Evolutionary conservation across 2,113 vertebrate genomes (phyloP), one percentile per base, ranked within the genome.

Genomic region (Myodes glareolus): DNA sequence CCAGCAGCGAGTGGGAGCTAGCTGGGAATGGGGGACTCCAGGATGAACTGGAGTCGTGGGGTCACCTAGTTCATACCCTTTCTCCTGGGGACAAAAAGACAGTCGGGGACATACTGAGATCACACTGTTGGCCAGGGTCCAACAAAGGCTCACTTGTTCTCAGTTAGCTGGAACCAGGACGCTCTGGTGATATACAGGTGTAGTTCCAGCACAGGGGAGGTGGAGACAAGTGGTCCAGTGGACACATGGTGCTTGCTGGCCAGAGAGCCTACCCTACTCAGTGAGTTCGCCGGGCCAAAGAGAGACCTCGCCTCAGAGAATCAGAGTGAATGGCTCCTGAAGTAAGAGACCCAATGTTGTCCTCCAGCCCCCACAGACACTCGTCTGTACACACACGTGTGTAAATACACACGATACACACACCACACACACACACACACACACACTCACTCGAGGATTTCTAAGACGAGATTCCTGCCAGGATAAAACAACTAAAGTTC

Each of bases 51-150:
- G 1, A 13, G 10, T 36, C 19, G 11, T 0, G 39, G 58, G 21
- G 31, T 2, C 3, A 0, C 1, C 4, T 16, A 6, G 25, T 13
- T 45, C 11, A 25, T 0, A 16, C 29, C 92, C 36, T 25, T 36
- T 36, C 29, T 31, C 27, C 33, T 5, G 0, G 1, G 47, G 96
- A 7, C 10, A 67, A 29, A 33, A 29, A 29, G 31, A 21, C 39
- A 52, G 19, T 33, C 31, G 0, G 3, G 17, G 42, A 4, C 19
- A 13, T 19, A 3, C n/a, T 25, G 36, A 77, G 39, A 23, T 0
- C 21, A 2, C 5, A 19, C 17, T 13, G 2, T 31, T 4, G 63
- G 68, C 63, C 88, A 33, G 70, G 2, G 21, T 23, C 61, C 36
- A 21, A 33, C 73, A 33, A 25, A 93, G 29, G 45, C 2, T 55